Conservation (phyloP, 2,888 invertebrate species). For the Amiota mariae region DNA sequence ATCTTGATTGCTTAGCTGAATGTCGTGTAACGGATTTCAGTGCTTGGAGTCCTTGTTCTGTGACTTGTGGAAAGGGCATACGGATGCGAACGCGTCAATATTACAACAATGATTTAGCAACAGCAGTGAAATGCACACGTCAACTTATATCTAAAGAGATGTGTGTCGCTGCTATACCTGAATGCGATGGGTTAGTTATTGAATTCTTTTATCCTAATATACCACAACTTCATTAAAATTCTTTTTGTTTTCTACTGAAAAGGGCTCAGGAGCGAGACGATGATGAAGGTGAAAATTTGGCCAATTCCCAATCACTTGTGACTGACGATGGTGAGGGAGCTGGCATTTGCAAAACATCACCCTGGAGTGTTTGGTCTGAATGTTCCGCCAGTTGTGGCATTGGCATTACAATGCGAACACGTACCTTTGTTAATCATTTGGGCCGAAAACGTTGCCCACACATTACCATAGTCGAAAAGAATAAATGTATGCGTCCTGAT, state of each 20-base stretch:
- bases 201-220: background rate
- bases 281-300: slow-evolving; percentile 73
- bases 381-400: slow-evolving; percentile 90
- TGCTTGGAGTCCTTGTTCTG: slow-evolving; percentile 87
- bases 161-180: slow-evolving; percentile 85
- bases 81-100: slow-evolving; percentile 85
- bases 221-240: background rate
- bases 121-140: slow-evolving; percentile 80
- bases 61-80: slow-evolving; percentile 90
- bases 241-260: slow-evolving; percentile 5
- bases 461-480: slow-evolving; percentile 83
- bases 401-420: slow-evolving; percentile 83
- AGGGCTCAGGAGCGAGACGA: slow-evolving; percentile 60
- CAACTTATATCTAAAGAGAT: slow-evolving; percentile 91
- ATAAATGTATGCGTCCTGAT: slow-evolving; percentile 81
- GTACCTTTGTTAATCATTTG: slow-evolving; percentile 83
- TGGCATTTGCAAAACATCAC: slow-evolving; percentile 70
- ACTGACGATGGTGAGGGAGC: slow-evolving; percentile 70
- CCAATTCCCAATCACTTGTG: slow-evolving; percentile 65
- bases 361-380: slow-evolving; percentile 77
- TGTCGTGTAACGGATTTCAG: slow-evolving; percentile 86
- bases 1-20: slow-evolving; percentile 77
- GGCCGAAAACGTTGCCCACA: slow-evolving; percentile 88
- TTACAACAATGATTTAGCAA: slow-evolving; percentile 81
- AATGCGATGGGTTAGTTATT: slow-evolving; percentile 79